Conservation (phyloP, 1,140 invertebrate species). For the Drosophila nebulosa region DNA sequence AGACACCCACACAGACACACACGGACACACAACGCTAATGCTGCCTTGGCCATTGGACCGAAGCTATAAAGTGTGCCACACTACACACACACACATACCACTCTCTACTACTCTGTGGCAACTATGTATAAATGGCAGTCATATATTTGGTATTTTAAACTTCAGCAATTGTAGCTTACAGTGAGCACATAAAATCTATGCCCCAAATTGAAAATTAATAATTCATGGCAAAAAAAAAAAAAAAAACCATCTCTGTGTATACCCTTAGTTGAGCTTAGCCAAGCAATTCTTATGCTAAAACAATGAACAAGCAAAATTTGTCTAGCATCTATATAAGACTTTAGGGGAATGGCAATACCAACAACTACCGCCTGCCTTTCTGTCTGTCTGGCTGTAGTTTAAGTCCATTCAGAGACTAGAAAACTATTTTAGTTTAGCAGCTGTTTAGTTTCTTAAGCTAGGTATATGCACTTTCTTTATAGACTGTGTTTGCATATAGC, state of each 20-base stretch:
- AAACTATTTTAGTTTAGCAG: too few relatives aligned
- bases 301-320: not conserved
- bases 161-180: constrained; percentile 20
- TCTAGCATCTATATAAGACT: not conserved
- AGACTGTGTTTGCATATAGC: not conserved
- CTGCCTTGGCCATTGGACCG: constrained; percentile 6
- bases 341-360: not conserved
- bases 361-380: too few relatives aligned
- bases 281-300: not conserved
- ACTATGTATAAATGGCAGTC: not conserved
- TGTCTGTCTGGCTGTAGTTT: too few relatives aligned
- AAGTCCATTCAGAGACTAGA: too few relatives aligned
- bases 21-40: constrained; percentile 3
- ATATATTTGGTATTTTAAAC: constrained; percentile 24
- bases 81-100: not conserved
- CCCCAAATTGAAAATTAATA: not conserved
- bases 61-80: constrained; percentile 24
- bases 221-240: not conserved
- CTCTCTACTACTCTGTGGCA: not conserved
- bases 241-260: not conserved
- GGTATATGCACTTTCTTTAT: not conserved
- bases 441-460: too few relatives aligned
- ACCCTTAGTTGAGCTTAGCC: not conserved
- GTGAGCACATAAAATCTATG: constrained; percentile 7
- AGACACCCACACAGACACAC: not conserved